These are phyloP conservation scores for Periphyllus acericola DNA, from an alignment of 2,888 invertebrate genomes.

Conservation along the genomic window DNA sequence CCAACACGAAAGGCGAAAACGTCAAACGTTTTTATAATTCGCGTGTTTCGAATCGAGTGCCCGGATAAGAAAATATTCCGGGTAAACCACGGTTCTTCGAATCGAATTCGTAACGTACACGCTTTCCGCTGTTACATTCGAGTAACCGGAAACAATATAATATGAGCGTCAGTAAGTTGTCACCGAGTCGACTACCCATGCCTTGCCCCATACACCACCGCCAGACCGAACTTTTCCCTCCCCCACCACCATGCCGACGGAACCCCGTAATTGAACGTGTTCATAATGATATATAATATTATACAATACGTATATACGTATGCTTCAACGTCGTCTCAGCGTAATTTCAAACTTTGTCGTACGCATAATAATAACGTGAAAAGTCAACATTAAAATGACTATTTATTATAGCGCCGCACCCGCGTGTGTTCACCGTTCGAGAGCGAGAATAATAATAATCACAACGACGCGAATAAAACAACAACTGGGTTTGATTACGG, in stretches of 20 bases:
- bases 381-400: background rate
- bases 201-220: no score
- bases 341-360: background rate
- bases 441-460: no score
- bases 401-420: background rate
- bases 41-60: background rate
- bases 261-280: background rate
- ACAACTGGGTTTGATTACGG: no score
- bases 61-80: background rate
- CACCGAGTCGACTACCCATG: background rate
- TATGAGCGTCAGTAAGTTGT: background rate
- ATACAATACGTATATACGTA: no score
- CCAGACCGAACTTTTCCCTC: background rate
- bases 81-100: background rate
- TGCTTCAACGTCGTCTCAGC: background rate
- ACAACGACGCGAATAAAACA: background rate
- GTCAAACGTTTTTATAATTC: constrained; percentile 12
- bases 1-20: constrained; percentile 11
- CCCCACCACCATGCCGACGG: background rate
- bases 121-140: background rate
- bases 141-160: background rate
- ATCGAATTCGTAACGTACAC: background rate
- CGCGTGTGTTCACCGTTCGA: background rate
- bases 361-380: background rate
- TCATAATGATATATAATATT: no score